phyloP scores from a whole-genome alignment of 2,888 invertebrate genomes.

The Pristionchus mayeri region DNA sequence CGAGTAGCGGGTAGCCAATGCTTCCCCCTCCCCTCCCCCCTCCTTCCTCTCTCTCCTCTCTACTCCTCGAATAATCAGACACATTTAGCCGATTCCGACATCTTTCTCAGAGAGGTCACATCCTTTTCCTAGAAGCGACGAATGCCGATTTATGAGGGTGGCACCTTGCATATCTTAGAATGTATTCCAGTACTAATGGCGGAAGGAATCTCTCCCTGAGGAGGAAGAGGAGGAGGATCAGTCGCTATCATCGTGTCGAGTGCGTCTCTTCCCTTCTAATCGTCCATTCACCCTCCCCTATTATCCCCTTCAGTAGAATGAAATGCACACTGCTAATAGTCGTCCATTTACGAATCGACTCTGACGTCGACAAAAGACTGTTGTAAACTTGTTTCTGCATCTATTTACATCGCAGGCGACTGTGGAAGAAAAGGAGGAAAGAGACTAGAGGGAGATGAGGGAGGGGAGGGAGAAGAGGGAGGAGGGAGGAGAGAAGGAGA shows the following conservation, averaged over 20 bases:
- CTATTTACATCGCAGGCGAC: too few species aligned
- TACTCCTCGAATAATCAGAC: conserved; percentile 15
- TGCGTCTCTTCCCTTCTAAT: neutral
- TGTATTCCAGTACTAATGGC: neutral
- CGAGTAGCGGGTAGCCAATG: neutral
- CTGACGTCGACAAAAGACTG: neutral
- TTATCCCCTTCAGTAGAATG: conserved; percentile 7
- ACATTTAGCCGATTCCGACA: neutral
- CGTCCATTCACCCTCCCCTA: too few species aligned
- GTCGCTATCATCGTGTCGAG: neutral
- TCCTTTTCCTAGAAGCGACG: neutral
- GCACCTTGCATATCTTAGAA: conserved; percentile 19
- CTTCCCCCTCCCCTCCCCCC: neutral
- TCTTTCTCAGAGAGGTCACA: neutral
- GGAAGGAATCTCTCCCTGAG: neutral
- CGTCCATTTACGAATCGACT: neutral
- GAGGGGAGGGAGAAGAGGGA: neutral
- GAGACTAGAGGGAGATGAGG: too few species aligned
- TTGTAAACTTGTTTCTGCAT: neutral
- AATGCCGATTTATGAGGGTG: conserved; percentile 31
- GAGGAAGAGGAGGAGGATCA: too few species aligned
- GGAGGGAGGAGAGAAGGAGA: too few species aligned
- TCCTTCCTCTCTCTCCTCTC: neutral
- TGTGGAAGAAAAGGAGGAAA: neutral
- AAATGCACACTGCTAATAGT: neutral